Base-by-base conservation (phyloP, 2,797 vertebrate genomes). In the Hyperoplus immaculatus region DNA sequence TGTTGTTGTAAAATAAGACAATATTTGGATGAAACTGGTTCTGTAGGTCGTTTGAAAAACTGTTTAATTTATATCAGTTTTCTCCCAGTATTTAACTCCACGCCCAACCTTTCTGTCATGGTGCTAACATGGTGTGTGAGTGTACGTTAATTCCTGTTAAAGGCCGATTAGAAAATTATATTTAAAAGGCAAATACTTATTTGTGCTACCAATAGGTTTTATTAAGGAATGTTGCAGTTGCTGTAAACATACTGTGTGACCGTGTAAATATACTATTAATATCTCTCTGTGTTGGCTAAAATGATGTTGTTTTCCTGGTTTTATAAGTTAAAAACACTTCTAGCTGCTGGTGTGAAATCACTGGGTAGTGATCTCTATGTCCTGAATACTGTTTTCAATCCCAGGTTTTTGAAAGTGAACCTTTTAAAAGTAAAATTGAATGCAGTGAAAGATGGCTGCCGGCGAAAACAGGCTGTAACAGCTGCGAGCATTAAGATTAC, bases 401-500 rank as follows among this genome's bases (percentile, higher is more conserved):
- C 9, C 13, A 13, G 43, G 29, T 41, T 45, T 14, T 64, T 42
- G 3, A 8, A 41, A 15, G 4, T 8, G 12, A 51, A 43, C 46
- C 10, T 45, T 74, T 18, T 29, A 21, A 11, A 43, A 46, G 42
- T 59, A 41, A 66, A 72, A 62, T 49, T 3, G 38, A 39, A 50
- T 42, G 54, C 49, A 5, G 42, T 29, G 38, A 43, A 58, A 63
- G 8, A 8, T 5, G 14, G 41, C 3, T 21, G 10, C n/a, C 47
- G 61, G 38, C 21, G 6, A 3, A 57, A 59, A 75, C 43, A 9
- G 14, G 43, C 60, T 3, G 21, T 39, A 55, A 58, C 50, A 64
- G 49, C 70, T 64, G 45, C 8, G n/a, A 45, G 49, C 51, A 54
- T 77, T 75, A 14, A 54, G 43, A 72, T 75, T 64, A 8, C 38